Evolutionary conservation across 2,888 invertebrate genomes (phyloP), one percentile per base, ranked within the genome.

Genomic region (Marasmarcha lunaedactyla): DNA sequence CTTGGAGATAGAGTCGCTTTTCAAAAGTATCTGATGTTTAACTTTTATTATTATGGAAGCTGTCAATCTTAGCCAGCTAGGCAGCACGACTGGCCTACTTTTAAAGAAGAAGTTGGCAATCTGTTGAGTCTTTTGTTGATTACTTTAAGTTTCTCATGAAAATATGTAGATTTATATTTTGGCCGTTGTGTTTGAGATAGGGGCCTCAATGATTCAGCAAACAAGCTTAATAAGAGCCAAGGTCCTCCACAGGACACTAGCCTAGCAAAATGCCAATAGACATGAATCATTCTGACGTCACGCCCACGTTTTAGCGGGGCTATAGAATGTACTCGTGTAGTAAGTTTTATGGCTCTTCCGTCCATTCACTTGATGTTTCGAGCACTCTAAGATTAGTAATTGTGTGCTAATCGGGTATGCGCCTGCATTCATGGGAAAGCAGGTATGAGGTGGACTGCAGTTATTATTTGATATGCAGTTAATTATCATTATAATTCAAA

Each of bases 291-390:
- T 9, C 10, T 46, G 50, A 47, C 48, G 50, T 47, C 46, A 46
- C 41, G 4, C 15, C 20, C 27, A 12, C 20, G 20, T 36, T 38
- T 36, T 33, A 20, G 6, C 20, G 36, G 35, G 15, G 38, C 39
- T 38, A 46, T 50, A 49, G 47, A 44, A 50, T 50, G 45, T 50
- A 54, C 50, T 57, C 55, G 26, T 53, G 50, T 49, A 39, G 51
- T 59, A 35, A 20, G 36, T 58, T 61, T 64, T 54, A 64, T 65
- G 65, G 65, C 49, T 57, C 68, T 71, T 76, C 74, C 74, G 70
- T 61, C 63, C 72, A 73, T 76, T 76, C 60, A 73, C 4, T 68
- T 46, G 42, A 45, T 38, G 45, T 50, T 54, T 47, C 51, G 50
- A 46, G 41, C 46, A 37, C 36, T 15, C 36, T 15, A 30, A 30